Evolutionary conservation across 2,888 invertebrate genomes (phyloP), one percentile per base, ranked within the genome.

Genomic region (Helleia helle): DNA sequence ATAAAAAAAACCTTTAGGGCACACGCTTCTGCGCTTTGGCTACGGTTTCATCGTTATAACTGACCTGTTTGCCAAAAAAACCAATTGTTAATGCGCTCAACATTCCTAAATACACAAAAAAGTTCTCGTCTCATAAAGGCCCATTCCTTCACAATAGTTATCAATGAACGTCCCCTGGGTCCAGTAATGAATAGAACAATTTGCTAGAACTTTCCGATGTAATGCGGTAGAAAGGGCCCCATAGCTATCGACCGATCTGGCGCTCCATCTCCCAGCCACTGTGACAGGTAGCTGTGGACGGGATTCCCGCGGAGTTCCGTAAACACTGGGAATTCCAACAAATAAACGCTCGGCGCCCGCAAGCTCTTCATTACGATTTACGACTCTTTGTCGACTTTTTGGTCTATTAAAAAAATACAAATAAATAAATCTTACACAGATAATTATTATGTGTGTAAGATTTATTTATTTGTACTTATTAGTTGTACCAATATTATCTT

Each of bases 291-390:
- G 60, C 51, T 48, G 29, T 44, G 54, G 46, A 42, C 52, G 66
- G 65, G 58, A 71, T 65, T 69, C 65, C 64, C 66, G 48, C 52
- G 46, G 54, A 54, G 50, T 56, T 52, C 58, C 58, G 52, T 54
- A 61, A 57, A 59, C 48, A 47, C 48, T 48, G 49, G 49, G 48
- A 54, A 60, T 68, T 62, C 65, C 59, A 53, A 61, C 62, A 68
- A 70, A 68, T 63, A 56, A 64, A 58, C 61, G 58, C 55, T 59
- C 53, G 48, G 46, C 51, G 51, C 50, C 49, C 49, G 56, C 50
- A 44, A 50, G 52, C 48, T 44, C 49, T 49, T 48, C 51, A 46
- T 49, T 50, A 38, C 39, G 29, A 29, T 28, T 38, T 38, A 22
- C 13, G 18, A 5, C 38, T 17, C 17, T 15, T 11, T n/a, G n/a